Conservation (phyloP, 2,797 vertebrate genomes). For the Tinamus major region DNA sequence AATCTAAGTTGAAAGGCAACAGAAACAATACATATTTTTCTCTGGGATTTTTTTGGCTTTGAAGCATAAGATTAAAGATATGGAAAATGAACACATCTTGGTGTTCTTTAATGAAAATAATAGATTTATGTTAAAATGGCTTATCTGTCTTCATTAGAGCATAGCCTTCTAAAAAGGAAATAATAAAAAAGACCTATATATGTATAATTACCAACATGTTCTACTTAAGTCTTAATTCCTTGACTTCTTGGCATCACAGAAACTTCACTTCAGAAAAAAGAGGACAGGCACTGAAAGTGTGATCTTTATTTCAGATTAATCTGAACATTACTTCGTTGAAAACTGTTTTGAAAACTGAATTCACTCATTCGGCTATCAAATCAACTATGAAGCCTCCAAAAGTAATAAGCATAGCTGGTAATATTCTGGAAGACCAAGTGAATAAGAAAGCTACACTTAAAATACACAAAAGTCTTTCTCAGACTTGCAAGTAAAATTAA, state of each 20-base stretch:
- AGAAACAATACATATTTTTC: not conserved
- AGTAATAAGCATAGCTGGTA: not conserved
- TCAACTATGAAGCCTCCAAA: not conserved
- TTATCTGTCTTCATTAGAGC: not conserved
- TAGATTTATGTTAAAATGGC: too few species aligned
- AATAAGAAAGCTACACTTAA: conserved; percentile 21
- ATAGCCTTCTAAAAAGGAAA: rapidly evolving
- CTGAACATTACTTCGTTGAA: not conserved
- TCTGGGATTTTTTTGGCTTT: not conserved
- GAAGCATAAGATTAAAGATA: not conserved
- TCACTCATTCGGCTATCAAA: not conserved
- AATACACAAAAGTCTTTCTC: not conserved
- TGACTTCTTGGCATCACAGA: not conserved
- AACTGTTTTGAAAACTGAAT: not conserved
- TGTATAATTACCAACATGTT: not conserved
- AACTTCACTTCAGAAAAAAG: not conserved
- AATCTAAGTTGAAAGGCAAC: not conserved
- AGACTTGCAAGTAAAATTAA: conserved; percentile 28
- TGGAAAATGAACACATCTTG: rapidly evolving
- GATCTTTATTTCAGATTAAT: not conserved
- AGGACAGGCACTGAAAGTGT: not conserved
- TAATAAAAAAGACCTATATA: not conserved
- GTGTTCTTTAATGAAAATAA: not conserved
- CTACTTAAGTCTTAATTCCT: not conserved
- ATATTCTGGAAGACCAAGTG: conserved; percentile 3